phyloP scores from a whole-genome alignment of 2,113 vertebrate species.

The Mesocricetus auratus region DNA sequence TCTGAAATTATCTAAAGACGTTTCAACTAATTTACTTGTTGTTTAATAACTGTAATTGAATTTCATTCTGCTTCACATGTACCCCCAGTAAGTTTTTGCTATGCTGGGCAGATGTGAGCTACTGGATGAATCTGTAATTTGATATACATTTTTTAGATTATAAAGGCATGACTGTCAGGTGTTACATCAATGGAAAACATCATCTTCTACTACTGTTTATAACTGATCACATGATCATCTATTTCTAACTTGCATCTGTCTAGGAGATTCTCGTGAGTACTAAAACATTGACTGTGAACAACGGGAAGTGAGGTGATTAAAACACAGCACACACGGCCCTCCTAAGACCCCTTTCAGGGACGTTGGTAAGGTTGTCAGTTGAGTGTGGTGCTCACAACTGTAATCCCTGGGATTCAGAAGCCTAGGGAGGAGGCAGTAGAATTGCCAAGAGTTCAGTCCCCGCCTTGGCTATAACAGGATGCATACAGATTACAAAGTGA shows the following conservation, averaged over 20 bases:
- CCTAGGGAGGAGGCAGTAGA: neutral
- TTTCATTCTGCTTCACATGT: neutral
- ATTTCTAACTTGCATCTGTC: neutral
- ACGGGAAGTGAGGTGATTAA: neutral
- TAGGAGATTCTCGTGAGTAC: neutral
- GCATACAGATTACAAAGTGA: neutral
- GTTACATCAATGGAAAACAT: neutral
- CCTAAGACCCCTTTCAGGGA: neutral
- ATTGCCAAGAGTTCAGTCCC: neutral
- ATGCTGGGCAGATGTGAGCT: neutral
- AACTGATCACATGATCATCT: neutral
- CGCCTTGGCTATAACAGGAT: neutral
- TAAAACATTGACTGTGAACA: neutral
- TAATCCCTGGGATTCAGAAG: neutral
- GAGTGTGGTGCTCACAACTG: no score
- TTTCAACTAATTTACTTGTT: neutral
- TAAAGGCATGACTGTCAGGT: neutral
- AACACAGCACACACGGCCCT: neutral
- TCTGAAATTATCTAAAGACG: neutral
- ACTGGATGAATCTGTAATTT: neutral
- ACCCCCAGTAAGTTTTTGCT: neutral
- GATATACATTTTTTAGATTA: neutral
- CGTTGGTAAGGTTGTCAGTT: neutral
- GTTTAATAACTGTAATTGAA: neutral
- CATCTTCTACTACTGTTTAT: neutral